Conservation (phyloP, 2,888 invertebrate species). For the Machimus rusticus region DNA sequence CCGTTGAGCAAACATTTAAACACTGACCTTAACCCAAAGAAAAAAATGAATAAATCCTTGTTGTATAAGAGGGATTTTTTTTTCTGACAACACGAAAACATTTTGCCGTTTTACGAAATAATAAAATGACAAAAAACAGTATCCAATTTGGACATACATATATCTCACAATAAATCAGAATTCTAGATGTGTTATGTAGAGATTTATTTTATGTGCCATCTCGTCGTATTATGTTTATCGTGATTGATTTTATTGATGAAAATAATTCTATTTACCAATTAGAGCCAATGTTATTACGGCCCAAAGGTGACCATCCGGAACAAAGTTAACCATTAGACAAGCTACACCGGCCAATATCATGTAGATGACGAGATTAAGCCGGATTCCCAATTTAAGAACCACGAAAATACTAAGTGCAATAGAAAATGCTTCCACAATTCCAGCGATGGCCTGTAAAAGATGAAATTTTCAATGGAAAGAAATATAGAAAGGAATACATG, state of each 20-base stretch:
- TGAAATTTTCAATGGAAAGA: neutral
- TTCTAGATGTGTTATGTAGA: neutral
- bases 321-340: constrained; percentile 69
- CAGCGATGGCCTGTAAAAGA: constrained; percentile 66
- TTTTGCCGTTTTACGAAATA: neutral
- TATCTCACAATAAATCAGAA: neutral
- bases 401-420: constrained; percentile 76
- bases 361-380: constrained; percentile 73
- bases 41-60: neutral
- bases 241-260: neutral
- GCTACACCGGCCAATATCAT: constrained; percentile 75
- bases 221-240: neutral
- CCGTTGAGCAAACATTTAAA: neutral
- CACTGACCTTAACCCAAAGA: neutral
- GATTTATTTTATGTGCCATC: neutral
- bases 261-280: constrained; percentile 65
- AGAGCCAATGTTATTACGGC: constrained; percentile 73
- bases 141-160: neutral
- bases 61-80: neutral
- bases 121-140: neutral
- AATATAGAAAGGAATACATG: neutral
- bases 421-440: constrained; percentile 76
- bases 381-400: constrained; percentile 74
- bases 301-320: constrained; percentile 67
- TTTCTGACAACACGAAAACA: neutral